These are phyloP conservation scores for Drosophila nigrodunni DNA, from an alignment of 1,140 invertebrate species.

Conservation along the genomic window DNA sequence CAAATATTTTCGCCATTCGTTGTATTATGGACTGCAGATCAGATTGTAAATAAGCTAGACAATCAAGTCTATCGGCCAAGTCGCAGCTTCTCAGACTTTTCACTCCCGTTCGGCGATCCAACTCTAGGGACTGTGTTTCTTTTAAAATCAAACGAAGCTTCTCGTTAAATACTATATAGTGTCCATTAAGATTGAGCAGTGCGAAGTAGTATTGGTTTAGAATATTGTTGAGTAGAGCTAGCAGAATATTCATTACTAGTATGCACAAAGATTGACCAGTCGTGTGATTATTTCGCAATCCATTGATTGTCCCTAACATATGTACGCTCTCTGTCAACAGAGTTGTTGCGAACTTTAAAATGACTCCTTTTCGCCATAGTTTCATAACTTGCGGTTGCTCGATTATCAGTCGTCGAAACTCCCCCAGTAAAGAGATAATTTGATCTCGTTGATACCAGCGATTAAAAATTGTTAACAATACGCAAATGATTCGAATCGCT, in stretches of 20 bases:
- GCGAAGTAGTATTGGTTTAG: conserved; percentile 49
- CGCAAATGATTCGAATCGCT: conserved; percentile 27
- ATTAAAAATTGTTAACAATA: conserved; percentile 39
- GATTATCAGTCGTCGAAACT: conserved; percentile 10
- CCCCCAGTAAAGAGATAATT: conserved; percentile 29
- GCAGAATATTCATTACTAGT: not conserved
- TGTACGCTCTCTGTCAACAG: conserved; percentile 28
- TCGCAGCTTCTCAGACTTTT: conserved; percentile 25
- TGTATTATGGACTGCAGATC: conserved; percentile 11
- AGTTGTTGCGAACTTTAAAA: conserved; percentile 31
- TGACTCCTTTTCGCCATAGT: conserved; percentile 26
- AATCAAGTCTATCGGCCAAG: conserved; percentile 49
- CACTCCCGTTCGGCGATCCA: conserved; percentile 20
- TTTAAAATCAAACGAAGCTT: conserved; percentile 37
- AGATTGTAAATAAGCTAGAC: conserved; percentile 28
- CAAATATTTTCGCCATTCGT: conserved; percentile 35
- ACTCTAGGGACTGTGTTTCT: not conserved
- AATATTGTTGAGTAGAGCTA: conserved; percentile 48
- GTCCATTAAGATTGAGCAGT: conserved; percentile 37
- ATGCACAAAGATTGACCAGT: not conserved
- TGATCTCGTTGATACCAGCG: conserved; percentile 45
- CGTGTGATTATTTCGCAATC: not conserved
- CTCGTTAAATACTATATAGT: conserved; percentile 43
- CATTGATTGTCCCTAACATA: not conserved
- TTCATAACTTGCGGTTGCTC: conserved; percentile 33